Evolutionary conservation across 2,797 vertebrate genomes (phyloP), one percentile per base, ranked within the genome.

Genomic region (Brachyrhaphis roseni): DNA sequence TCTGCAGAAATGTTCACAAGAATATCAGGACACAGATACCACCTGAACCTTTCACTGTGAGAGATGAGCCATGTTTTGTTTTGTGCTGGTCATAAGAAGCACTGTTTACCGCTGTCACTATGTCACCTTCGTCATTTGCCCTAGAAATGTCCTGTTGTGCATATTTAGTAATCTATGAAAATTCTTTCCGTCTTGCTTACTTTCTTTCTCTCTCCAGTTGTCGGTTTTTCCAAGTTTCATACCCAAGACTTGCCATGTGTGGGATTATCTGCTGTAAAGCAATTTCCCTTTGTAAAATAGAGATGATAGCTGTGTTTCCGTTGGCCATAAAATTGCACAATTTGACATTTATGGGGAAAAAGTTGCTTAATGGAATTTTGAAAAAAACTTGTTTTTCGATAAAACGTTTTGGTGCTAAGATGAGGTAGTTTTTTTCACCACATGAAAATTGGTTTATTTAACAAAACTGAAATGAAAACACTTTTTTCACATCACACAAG

Each of bases 121-220:
- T n/a, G 26, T 55, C 26, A 11, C 53, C n/a, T 57, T 73, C 0
- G 5, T 2, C 36, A 43, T 31, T 72, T 81, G 39, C 36, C 53
- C 6, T 55, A 28, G 36, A 68, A 46, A 75, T 78, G 18, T 66
- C 76, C 70, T 45, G 20, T 64, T 74, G 49, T 36, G 51, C 36
- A 4, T 55, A 74, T 75, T 87, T 83, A 45, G 0, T 16, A 64
- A 78, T 66, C 57, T 47, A 47, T 77, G 45, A 31, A 45, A 71
- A 57, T 73, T 5, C 3, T 59, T 59, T 59, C n/a, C 10, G 2
- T 59, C n/a, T 59, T 18, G 3, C 31, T 11, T 23, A 20, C 20
- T 64, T 64, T 59, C 8, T 66, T 18, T 66, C 16, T 18, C 62
- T 18, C 34, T 68, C 18, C 36, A 13, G 23, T 68, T 41, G 12